Conservation (phyloP, 2,797 vertebrate genomes). For the Phalloptychus januarius region DNA sequence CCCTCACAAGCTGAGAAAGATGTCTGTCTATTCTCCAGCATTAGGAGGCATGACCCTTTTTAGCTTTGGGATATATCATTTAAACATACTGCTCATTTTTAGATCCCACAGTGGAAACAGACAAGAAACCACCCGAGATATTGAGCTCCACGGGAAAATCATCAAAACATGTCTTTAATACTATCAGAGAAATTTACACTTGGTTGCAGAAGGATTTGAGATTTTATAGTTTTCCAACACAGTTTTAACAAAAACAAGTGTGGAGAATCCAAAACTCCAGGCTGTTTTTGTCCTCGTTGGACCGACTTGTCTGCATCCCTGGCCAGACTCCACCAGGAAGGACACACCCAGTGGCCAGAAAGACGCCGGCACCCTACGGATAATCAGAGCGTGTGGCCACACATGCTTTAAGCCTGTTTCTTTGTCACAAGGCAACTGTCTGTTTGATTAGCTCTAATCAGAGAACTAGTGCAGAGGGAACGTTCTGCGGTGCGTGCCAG, state of each 20-base stretch:
- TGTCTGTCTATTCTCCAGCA: not conserved
- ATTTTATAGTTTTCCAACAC: constrained; percentile 28
- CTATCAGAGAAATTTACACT: constrained; percentile 62
- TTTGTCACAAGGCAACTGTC: constrained; percentile 55
- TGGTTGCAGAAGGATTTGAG: constrained; percentile 53
- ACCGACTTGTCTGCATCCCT: constrained; percentile 27
- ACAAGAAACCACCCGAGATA: not conserved
- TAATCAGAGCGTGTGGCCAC: constrained; percentile 29
- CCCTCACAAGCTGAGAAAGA: not conserved
- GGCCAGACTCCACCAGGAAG: constrained; percentile 29
- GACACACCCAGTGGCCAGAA: constrained; percentile 41
- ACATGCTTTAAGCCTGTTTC: constrained; percentile 11
- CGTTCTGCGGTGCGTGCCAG: constrained; percentile 22
- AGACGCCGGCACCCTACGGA: constrained; percentile 30
- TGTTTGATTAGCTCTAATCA: constrained; percentile 47
- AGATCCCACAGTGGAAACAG: not conserved
- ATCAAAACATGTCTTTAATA: not conserved
- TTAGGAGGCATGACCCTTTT: not conserved
- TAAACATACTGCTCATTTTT: not conserved
- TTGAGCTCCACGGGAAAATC: not conserved
- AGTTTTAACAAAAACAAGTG: constrained; percentile 43
- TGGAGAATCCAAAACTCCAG: constrained; percentile 37
- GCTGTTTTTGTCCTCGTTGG: constrained; percentile 26
- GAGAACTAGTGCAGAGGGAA: constrained; percentile 38
- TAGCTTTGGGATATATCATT: not conserved